These are phyloP conservation scores for Beaufortia kweichowensis DNA, from an alignment of 2,113 vertebrate species.

Conservation along the genomic window DNA sequence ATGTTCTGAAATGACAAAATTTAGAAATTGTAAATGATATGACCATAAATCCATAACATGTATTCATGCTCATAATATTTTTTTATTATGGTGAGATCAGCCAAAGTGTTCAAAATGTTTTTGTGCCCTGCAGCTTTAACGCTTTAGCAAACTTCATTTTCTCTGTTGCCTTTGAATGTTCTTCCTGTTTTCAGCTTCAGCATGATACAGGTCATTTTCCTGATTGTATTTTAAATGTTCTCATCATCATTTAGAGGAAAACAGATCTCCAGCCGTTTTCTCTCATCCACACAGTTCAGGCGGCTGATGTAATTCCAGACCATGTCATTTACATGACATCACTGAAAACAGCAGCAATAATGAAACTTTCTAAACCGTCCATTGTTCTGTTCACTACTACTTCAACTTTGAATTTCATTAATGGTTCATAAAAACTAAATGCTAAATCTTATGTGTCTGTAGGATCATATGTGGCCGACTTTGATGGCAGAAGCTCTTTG, in stretches of 20 bases:
- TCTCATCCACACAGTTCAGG: neutral
- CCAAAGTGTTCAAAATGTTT: neutral
- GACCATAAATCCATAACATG: too few relatives aligned
- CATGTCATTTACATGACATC: neutral
- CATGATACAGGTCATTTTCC: neutral
- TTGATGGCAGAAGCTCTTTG: slow-evolving; percentile 92
- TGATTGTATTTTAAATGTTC: neutral
- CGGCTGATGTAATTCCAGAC: neutral
- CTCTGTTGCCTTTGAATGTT: neutral
- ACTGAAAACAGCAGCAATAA: neutral
- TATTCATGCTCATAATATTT: neutral
- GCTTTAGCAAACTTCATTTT: neutral
- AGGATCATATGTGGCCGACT: slow-evolving; percentile 94
- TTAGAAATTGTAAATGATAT: too few relatives aligned
- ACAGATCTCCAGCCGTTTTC: neutral
- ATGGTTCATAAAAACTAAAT: neutral
- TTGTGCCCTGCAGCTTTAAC: neutral
- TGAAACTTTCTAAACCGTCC: neutral
- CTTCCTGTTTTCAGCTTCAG: neutral
- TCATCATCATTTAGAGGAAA: neutral
- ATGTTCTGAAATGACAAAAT: neutral
- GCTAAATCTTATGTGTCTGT: neutral
- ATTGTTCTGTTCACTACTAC: neutral
- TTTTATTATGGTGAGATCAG: neutral
- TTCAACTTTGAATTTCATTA: neutral